phyloP scores from a whole-genome alignment of 2,888 invertebrate genomes.

The Chromoteleia sp. region DNA sequence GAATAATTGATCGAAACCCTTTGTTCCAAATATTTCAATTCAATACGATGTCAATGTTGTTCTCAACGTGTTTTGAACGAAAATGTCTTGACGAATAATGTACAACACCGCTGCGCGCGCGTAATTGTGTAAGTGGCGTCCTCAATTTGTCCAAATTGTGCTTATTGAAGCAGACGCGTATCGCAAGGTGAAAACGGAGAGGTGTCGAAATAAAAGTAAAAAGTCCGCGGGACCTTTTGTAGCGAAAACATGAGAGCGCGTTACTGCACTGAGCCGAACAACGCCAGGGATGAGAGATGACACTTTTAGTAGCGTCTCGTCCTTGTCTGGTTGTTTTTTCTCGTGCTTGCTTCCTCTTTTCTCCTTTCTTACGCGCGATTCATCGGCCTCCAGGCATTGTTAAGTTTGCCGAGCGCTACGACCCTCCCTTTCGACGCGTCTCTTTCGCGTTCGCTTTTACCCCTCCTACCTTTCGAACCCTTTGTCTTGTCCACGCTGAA shows the following conservation, averaged over 20 bases:
- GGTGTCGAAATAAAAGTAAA: slow-evolving; percentile 63
- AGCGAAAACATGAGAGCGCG: slow-evolving; percentile 56
- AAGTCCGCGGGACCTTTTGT: slow-evolving; percentile 60
- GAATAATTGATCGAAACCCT: too few species aligned
- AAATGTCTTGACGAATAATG: slow-evolving; percentile 8
- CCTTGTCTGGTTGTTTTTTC: slow-evolving; percentile 58
- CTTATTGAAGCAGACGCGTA: slow-evolving; percentile 56
- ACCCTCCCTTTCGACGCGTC: slow-evolving; percentile 63
- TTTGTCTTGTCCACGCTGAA: slow-evolving; percentile 74
- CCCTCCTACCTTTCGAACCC: slow-evolving; percentile 55
- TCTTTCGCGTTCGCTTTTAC: slow-evolving; percentile 54
- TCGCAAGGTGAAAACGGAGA: slow-evolving; percentile 43
- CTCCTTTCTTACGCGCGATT: slow-evolving; percentile 70
- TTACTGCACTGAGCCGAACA: slow-evolving; percentile 39
- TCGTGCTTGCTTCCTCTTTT: slow-evolving; percentile 55
- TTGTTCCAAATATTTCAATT: too few species aligned
- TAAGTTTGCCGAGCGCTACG: slow-evolving; percentile 74
- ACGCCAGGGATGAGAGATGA: slow-evolving; percentile 74
- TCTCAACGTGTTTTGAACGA: background rate
- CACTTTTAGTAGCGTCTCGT: slow-evolving; percentile 76
- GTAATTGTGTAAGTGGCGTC: slow-evolving; percentile 51
- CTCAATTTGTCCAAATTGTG: slow-evolving; percentile 56
- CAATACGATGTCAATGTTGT: too few species aligned
- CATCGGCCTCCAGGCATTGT: slow-evolving; percentile 78
- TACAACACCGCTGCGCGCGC: background rate